A percentile compares a stretch with the other conserved stretches of the same genome.
phyloP scores from a whole-genome alignment of 1,140 invertebrate species.

The Leptinotarsa lineolata region DNA sequence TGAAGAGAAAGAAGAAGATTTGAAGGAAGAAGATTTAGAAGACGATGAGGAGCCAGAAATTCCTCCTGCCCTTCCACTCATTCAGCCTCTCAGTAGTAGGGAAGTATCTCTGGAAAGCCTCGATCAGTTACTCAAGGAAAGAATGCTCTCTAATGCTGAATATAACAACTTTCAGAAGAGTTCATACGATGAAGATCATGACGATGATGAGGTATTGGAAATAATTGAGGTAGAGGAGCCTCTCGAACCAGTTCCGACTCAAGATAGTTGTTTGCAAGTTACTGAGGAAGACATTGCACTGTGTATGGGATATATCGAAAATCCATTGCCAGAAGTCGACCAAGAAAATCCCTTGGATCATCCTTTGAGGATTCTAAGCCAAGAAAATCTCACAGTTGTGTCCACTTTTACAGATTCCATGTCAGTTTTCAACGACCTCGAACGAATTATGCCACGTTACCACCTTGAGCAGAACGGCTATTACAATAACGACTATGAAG shows the following conservation, averaged over 20 bases:
- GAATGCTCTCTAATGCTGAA: conserved; percentile 64
- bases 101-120: conserved; percentile 80
- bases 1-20: conserved; percentile 7
- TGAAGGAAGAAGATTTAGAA: conserved; percentile 63
- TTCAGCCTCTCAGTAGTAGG: conserved; percentile 74
- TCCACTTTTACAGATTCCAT: conserved; percentile 84
- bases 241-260: conserved; percentile 78
- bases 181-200: conserved; percentile 52
- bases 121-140: conserved; percentile 69
- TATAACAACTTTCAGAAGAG: conserved; percentile 49
- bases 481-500: conserved; percentile 52
- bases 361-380: conserved; percentile 83
- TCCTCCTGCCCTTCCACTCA: conserved; percentile 73
- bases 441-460: conserved; percentile 59
- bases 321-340: conserved; percentile 72
- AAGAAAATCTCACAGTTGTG: conserved; percentile 87
- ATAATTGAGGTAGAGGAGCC: conserved; percentile 82
- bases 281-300: conserved; percentile 90
- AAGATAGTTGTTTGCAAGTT: conserved; percentile 83
- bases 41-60: conserved; percentile 73
- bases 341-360: conserved; percentile 71
- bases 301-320: conserved; percentile 77
- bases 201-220: conserved; percentile 75
- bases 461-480: conserved; percentile 49
- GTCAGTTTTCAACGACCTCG: conserved; percentile 75